A percentile compares a stretch with the other conserved stretches of the same genome.
Conservation (phyloP, 2,888 invertebrate species). For the Sabatieria punctata region DNA sequence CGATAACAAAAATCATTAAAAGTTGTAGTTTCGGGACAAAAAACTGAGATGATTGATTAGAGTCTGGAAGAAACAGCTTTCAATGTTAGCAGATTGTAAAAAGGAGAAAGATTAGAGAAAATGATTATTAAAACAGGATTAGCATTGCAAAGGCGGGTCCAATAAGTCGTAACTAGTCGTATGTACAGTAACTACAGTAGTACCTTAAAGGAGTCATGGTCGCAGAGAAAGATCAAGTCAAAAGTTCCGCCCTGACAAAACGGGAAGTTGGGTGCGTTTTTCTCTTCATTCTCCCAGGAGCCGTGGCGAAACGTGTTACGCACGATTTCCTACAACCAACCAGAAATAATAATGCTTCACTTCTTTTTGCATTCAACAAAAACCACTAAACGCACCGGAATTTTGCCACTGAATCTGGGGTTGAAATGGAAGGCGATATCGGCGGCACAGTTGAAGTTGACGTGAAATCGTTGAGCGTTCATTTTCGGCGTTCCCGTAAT, state of each 20-base stretch:
- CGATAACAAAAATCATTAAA: too few relatives aligned
- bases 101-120: too few relatives aligned
- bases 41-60: too few relatives aligned
- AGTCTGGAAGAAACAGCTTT: too few relatives aligned
- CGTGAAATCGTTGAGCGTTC: conserved; percentile 12
- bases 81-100: too few relatives aligned
- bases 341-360: too few relatives aligned
- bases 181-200: conserved; percentile 39
- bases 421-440: conserved; percentile 56
- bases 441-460: conserved; percentile 62
- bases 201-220: conserved; percentile 43
- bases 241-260: conserved; percentile 44
- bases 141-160: too few relatives aligned
- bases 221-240: conserved; percentile 44
- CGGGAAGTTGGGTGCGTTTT: conserved; percentile 40
- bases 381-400: not conserved
- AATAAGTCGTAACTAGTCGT: too few relatives aligned
- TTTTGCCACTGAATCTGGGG: conserved; percentile 51
- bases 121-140: too few relatives aligned
- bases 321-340: conserved; percentile 46
- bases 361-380: too few relatives aligned
- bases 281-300: conserved; percentile 45
- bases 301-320: conserved; percentile 49
- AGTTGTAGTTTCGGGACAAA: too few relatives aligned
- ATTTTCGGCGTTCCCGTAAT: conserved; percentile 1